These are phyloP conservation scores for Propsilocerus akamusi DNA, from an alignment of 1,140 invertebrate genomes.

Conservation along the genomic window DNA sequence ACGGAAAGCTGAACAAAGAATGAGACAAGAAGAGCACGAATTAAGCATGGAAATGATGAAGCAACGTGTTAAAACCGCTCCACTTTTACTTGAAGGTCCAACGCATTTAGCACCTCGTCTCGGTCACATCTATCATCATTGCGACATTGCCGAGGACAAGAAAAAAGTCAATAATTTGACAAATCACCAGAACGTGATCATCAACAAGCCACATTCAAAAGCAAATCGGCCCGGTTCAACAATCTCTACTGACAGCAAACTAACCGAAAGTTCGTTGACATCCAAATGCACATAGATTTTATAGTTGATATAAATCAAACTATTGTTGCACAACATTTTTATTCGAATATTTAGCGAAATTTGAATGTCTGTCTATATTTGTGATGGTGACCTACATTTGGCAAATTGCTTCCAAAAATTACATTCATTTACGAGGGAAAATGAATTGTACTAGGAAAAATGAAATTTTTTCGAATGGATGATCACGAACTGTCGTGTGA, in stretches of 20 bases:
- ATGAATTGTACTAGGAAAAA: too few species aligned
- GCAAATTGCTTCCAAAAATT: too few species aligned
- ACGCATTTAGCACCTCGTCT: slow-evolving; percentile 21
- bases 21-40: slow-evolving; percentile 20
- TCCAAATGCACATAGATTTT: too few species aligned
- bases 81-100: slow-evolving; percentile 17
- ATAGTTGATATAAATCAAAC: too few species aligned
- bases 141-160: slow-evolving; percentile 7
- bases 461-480: too few species aligned
- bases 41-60: slow-evolving; percentile 22
- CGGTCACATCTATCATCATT: slow-evolving; percentile 17
- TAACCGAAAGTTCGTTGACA: not conserved
- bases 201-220: too few species aligned
- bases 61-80: slow-evolving; percentile 20
- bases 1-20: slow-evolving; percentile 19
- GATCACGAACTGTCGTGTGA: too few species aligned
- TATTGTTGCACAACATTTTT: too few species aligned
- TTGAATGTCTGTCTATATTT: too few species aligned
- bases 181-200: not conserved
- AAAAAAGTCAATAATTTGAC: not conserved
- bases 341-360: too few species aligned
- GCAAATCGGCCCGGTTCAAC: not conserved
- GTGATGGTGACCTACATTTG: too few species aligned
- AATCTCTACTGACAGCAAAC: not conserved
- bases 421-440: too few species aligned